Conservation (phyloP, 2,797 vertebrate species). For the Sebastes nivosus region DNA sequence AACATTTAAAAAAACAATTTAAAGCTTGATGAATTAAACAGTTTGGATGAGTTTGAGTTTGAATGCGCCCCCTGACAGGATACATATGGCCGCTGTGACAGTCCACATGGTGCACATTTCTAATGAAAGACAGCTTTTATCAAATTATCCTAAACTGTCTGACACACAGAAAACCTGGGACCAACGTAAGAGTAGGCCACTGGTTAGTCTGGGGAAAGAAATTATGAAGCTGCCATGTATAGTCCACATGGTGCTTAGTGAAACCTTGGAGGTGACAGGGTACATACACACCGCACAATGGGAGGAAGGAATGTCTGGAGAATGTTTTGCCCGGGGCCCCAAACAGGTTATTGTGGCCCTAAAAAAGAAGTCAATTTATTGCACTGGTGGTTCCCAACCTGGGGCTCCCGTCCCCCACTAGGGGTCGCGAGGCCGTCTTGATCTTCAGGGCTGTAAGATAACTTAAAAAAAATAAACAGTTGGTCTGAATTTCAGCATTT, state of each 20-base stretch:
- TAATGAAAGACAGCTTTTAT: conserved; percentile 9
- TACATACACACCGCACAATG: neutral
- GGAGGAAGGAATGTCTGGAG: neutral
- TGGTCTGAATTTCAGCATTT: too few relatives aligned
- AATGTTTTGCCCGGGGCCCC: neutral
- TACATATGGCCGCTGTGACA: neutral
- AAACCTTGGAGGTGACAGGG: neutral
- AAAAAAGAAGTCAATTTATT: neutral
- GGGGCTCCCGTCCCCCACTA: too few relatives aligned
- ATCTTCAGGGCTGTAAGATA: too few relatives aligned
- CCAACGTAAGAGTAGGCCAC: neutral
- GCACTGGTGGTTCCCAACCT: too few relatives aligned
- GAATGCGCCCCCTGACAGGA: too few relatives aligned
- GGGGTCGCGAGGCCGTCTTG: too few relatives aligned
- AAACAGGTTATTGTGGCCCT: neutral
- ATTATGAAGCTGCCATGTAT: neutral
- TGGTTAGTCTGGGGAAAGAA: neutral
- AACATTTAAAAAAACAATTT: neutral
- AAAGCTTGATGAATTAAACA: neutral
- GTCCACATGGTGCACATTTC: conserved; percentile 16
- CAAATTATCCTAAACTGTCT: neutral
- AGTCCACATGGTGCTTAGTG: neutral
- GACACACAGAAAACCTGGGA: neutral
- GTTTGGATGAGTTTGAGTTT: neutral
- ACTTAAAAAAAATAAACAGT: too few relatives aligned